Percentiles rank a stretch among this genome's conserved stretches.
phyloP scores from a whole-genome alignment of 2,797 vertebrate genomes.

The Semaprochilodus insignis region DNA sequence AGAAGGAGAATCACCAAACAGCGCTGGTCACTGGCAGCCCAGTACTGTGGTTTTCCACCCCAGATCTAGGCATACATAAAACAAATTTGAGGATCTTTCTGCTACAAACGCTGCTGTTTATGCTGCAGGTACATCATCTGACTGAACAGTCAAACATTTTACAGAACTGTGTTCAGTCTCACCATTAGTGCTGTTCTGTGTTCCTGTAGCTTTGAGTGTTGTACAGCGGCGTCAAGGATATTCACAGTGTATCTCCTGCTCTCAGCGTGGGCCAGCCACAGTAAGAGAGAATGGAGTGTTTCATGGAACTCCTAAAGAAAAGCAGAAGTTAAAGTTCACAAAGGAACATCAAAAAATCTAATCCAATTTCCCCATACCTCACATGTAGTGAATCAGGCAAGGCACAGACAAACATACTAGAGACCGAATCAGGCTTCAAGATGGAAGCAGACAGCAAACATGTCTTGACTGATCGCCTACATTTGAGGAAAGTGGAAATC shows the following conservation, averaged over 20 bases:
- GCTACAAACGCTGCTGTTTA: not conserved
- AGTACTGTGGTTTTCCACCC: too few species aligned
- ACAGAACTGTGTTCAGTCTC: conserved; percentile 37
- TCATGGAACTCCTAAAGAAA: conserved; percentile 87
- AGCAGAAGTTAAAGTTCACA: conserved; percentile 12
- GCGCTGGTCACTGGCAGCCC: too few species aligned
- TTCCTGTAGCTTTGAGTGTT: conserved; percentile 67
- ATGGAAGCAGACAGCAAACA: not conserved
- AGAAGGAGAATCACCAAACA: too few species aligned
- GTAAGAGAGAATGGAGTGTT: conserved; percentile 83
- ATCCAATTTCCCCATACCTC: too few species aligned
- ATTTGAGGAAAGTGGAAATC: too few species aligned
- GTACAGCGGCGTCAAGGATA: conserved; percentile 68
- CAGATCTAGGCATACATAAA: not conserved
- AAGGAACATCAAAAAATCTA: not conserved
- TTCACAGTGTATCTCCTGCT: conserved; percentile 76
- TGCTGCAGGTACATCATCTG: not conserved
- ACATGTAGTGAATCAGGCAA: not conserved
- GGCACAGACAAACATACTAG: not conserved
- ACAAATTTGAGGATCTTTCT: not conserved
- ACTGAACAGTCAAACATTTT: not conserved
- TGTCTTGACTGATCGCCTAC: not conserved
- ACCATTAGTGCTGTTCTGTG: conserved; percentile 80
- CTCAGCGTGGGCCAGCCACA: conserved; percentile 89
- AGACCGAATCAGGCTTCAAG: not conserved